Base-by-base conservation (phyloP, 2,888 invertebrate genomes). In the Pseudolycoriella hygida region DNA sequence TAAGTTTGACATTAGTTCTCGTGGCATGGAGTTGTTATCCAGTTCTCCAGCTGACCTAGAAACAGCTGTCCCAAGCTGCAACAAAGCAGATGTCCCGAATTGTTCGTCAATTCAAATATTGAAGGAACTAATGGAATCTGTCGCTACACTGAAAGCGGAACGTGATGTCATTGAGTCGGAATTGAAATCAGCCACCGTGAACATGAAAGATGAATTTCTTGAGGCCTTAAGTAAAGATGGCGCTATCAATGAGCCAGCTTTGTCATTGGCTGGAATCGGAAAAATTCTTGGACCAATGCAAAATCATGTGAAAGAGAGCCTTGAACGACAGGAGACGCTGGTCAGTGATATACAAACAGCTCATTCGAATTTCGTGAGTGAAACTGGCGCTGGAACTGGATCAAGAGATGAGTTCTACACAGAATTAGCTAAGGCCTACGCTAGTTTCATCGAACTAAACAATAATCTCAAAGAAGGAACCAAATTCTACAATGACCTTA, bases 401-500 rank as follows among this genome's bases (percentile, higher is more conserved):
- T 69, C 71, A 25, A 74, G 93, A 41, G 93, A 93, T 60, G 68
- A 72, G 15, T 76, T 85, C 58, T 74, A 94, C 61, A 80, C 83
- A 60, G 80, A 83, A 55, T 69, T 98, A 52, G 90, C 92, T 19
- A 75, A 84, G 39, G 93, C 93, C 40, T 83, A 86, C 64, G 96
- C 98, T 68, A 83, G 85, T 53, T 97, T 81, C 69, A 81, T 80
- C 58, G 92, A 96, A 64, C 72, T 98, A 51, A 80, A 82, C 54
- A 80, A 76, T 58, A 94, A 98, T 69, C 73, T 98, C 50, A 77
- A 81, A 57, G 98, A 98, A 68, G 98, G 98, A 51, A 84, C 85
- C 47, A 96, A 96, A 71, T 96, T 96, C 70, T 87, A 89, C 67
- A 89, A 88, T 62, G 87, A 89, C 66, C 71, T 90, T 51, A 89